Percentiles rank a stretch among this genome's conserved stretches.
phyloP scores from a whole-genome alignment of 2,888 invertebrate genomes.

The Beris chalybata region DNA sequence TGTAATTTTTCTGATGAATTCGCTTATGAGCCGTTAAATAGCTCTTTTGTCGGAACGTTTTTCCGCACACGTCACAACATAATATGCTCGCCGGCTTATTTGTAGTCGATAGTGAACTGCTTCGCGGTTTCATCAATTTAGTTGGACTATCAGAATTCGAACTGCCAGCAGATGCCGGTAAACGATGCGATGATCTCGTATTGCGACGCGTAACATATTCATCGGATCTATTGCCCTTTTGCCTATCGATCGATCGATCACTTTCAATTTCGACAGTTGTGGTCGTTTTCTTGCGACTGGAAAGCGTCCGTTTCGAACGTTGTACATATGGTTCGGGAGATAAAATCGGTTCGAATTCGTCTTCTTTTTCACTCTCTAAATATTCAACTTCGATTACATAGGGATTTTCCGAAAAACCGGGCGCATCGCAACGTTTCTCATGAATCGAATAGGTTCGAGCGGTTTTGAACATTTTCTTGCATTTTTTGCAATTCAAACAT shows the following conservation, averaged over 20 bases:
- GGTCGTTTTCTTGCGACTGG: too few relatives aligned
- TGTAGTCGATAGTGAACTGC: not conserved
- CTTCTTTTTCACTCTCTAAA: conserved; percentile 19
- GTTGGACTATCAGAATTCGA: not conserved
- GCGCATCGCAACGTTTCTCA: conserved; percentile 16
- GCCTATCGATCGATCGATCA: conserved; percentile 1
- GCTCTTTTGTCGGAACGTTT: conserved; percentile 15
- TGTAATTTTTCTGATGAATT: conserved; percentile 17
- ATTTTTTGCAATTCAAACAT: conserved; percentile 15
- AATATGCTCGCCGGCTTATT: not conserved
- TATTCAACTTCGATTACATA: conserved; percentile 14
- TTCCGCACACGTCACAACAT: conserved; percentile 13
- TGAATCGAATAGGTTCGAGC: conserved; percentile 13
- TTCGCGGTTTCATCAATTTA: conserved; percentile 9
- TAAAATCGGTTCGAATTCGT: conserved; percentile 2
- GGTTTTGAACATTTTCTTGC: conserved; percentile 26
- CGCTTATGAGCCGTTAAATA: conserved; percentile 13
- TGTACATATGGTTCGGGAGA: not conserved
- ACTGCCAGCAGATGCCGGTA: not conserved
- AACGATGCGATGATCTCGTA: conserved; percentile 9
- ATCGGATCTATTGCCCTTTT: not conserved
- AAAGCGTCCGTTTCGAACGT: not conserved
- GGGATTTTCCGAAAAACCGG: not conserved
- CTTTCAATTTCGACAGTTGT: conserved; percentile 18
- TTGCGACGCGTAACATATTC: conserved; percentile 3